Conservation (phyloP, 2,797 vertebrate species). For the Sitta carolinensis region DNA sequence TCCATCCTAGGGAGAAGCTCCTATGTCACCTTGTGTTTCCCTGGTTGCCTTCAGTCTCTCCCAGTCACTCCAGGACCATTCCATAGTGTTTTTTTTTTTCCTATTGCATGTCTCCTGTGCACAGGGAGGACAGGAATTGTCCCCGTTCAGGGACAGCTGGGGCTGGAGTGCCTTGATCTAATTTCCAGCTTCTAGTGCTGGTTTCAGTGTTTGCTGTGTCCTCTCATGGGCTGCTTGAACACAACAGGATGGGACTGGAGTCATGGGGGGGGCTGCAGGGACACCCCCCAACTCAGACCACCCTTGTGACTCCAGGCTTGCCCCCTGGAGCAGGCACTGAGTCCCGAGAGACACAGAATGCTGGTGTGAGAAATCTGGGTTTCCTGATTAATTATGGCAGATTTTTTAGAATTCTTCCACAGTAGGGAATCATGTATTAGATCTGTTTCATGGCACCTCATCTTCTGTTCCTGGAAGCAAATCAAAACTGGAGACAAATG, state of each 20-base stretch:
- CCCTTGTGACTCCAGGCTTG: background rate
- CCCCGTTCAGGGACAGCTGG: background rate
- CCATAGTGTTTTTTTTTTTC: background rate
- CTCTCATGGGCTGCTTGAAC: background rate
- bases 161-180: background rate
- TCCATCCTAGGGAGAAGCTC: background rate
- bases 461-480: background rate
- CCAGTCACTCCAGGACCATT: background rate
- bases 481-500: background rate
- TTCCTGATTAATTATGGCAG: background rate
- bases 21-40: background rate
- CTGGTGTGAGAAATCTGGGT: background rate
- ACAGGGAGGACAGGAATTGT: background rate
- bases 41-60: background rate
- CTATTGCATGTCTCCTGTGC: background rate
- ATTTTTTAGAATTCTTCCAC: background rate
- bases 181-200: background rate
- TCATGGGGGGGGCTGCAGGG: background rate
- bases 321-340: background rate
- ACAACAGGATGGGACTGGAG: background rate
- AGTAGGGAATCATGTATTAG: background rate
- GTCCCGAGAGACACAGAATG: background rate
- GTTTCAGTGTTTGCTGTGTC: background rate
- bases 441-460: background rate
- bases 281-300: background rate